Evolutionary conservation across 2,797 vertebrate species (phyloP), one percentile per base, ranked within the genome.

Genomic region (Eospalax fontanierii): DNA sequence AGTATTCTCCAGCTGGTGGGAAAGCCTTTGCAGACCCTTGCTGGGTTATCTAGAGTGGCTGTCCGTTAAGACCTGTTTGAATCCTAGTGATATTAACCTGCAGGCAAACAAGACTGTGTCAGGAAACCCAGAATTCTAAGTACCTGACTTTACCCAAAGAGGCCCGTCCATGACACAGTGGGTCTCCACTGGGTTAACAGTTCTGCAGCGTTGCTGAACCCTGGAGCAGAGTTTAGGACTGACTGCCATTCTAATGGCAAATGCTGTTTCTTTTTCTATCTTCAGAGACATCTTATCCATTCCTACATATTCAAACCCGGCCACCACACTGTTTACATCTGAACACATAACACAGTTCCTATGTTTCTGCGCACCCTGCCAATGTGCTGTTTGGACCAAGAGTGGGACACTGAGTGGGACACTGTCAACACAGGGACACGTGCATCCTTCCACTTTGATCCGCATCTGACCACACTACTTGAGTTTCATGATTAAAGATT

Each of bases 21-120:
- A 15, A 87, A 83, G 68, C 12, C 26, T 81, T 33, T 81, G 43
- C 50, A 54, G 89, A 86, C 57, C 35, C 35, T 91, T 59, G 59
- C 54, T 15, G 63, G 35, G 35, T 0, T 26, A 75, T 30, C 0
- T 15, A 76, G 75, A 88, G 38, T 40, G 18, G 74, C 30, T 14
- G 18, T 63, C 73, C 9, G 43, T 61, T 0, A 46, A 65, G 61
- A 50, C 21, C 38, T 43, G 19, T 76, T 65, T 91, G 78, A 90
- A 91, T 74, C 9, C 21, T 63, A 35, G 33, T 33, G 33, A 24
- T 50, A 70, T 15, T 35, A 88, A 86, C 18, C 43, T 5, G 0
- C 1, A 30, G 38, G 38, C 30, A 86, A 54, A 16, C 18, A 78
- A 65, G n/a, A 59, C 10, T 10, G 2, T 5, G 6, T 33, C 28